These are phyloP conservation scores for Vandiemenella viatica DNA, from an alignment of 2,888 invertebrate species.

Conservation along the genomic window DNA sequence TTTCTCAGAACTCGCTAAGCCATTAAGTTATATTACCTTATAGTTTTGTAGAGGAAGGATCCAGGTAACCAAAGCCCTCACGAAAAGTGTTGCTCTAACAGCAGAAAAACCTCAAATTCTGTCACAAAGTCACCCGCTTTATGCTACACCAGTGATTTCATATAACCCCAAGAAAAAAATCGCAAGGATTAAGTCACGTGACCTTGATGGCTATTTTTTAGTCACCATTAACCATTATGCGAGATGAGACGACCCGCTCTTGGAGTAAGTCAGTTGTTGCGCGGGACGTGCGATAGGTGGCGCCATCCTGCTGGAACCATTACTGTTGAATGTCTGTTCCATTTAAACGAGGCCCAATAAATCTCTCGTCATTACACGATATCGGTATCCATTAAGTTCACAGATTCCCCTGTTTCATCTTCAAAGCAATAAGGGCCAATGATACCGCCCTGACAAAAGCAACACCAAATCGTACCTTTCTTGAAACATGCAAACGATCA, in stretches of 20 bases:
- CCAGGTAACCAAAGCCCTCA: too few relatives aligned
- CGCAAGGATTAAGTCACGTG: too few relatives aligned
- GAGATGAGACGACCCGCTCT: background rate
- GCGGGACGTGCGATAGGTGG: background rate
- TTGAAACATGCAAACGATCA: background rate
- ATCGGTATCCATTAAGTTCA: background rate
- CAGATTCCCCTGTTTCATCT: background rate
- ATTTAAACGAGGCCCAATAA: background rate
- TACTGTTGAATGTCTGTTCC: background rate
- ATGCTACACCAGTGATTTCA: too few relatives aligned
- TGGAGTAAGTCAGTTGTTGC: background rate
- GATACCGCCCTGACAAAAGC: background rate
- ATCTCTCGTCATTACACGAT: background rate
- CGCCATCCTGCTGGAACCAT: background rate
- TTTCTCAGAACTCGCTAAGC: too few relatives aligned
- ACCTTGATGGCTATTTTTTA: too few relatives aligned
- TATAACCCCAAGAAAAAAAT: too few relatives aligned
- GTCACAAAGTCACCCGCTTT: too few relatives aligned
- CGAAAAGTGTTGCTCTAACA: too few relatives aligned
- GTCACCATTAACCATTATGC: background rate
- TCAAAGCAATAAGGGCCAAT: background rate
- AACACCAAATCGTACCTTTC: background rate
- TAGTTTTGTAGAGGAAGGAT: too few relatives aligned
- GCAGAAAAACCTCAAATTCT: too few relatives aligned
- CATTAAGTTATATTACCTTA: too few relatives aligned